Evolutionary conservation across 2,797 vertebrate genomes (phyloP).

Genomic region (Carcharodon carcharias): DNA sequence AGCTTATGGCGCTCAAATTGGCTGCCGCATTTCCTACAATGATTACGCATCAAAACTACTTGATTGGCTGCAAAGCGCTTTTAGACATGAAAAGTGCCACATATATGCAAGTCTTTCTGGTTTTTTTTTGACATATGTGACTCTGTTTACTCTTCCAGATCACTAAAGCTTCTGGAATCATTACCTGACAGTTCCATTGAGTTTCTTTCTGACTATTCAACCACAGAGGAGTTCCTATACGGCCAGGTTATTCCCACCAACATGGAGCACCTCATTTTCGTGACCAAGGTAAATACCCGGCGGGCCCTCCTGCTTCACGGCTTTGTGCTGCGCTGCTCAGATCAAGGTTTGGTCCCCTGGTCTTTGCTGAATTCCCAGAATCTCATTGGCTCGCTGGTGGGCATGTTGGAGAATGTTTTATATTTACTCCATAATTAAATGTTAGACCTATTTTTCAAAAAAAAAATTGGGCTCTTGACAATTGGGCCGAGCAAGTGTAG

Average conservation of each 20-base stretch:
- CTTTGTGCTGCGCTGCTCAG: not conserved
- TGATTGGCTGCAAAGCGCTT: not conserved
- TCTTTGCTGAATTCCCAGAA: not conserved
- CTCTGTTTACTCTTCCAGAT: slow-evolving; percentile 44
- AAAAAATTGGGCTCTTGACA: not conserved
- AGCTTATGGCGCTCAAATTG: too few relatives aligned
- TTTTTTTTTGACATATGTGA: not conserved
- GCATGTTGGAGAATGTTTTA: not conserved
- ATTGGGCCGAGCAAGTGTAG: not conserved
- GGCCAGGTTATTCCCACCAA: slow-evolving; percentile 48
- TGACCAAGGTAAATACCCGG: slow-evolving; percentile 48
- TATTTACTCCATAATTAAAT: not conserved
- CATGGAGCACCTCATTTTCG: slow-evolving; percentile 44
- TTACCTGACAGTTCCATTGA: slow-evolving; percentile 46
- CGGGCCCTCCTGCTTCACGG: too few relatives aligned
- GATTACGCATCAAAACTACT: not conserved
- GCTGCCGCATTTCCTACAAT: not conserved
- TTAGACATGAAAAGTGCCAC: not conserved
- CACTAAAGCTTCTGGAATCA: slow-evolving; percentile 48
- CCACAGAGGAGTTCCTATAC: slow-evolving; percentile 45
- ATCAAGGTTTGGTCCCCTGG: not conserved
- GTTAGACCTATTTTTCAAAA: not conserved
- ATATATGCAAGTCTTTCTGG: not conserved
- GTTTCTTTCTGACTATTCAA: slow-evolving; percentile 46
- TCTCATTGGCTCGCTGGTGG: not conserved